Conservation (phyloP, 2,888 invertebrate species). For the Sthenelais limicola region DNA sequence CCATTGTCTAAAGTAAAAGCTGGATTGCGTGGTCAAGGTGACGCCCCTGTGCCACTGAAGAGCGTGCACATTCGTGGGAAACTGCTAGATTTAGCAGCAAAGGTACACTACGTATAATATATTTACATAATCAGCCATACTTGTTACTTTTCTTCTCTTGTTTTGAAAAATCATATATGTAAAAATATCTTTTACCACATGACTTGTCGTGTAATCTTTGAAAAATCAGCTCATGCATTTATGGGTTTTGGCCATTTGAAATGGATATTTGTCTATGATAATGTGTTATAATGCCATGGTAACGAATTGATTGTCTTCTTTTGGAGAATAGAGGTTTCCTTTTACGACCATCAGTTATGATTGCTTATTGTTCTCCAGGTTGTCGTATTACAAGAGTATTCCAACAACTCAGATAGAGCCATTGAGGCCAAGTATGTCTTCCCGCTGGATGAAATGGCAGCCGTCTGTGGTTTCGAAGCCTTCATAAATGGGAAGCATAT, state of each 20-base stretch:
- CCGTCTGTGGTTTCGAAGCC: slow-evolving; percentile 73
- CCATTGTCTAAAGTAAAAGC: slow-evolving; percentile 63
- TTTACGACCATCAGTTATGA: too few species aligned
- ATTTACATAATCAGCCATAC: too few species aligned
- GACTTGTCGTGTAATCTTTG: too few species aligned
- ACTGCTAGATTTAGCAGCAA: slow-evolving; percentile 68
- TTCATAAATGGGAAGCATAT: slow-evolving; percentile 73
- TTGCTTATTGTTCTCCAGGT: slow-evolving; percentile 63
- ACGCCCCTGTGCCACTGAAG: slow-evolving; percentile 61
- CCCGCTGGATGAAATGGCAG: slow-evolving; percentile 71
- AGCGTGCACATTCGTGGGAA: slow-evolving; percentile 67
- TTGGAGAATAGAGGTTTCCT: too few species aligned
- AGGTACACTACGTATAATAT: slow-evolving; percentile 60
- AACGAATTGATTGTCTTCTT: too few species aligned
- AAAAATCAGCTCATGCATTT: too few species aligned
- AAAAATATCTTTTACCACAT: too few species aligned
- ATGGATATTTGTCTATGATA: too few species aligned
- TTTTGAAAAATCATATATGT: too few species aligned
- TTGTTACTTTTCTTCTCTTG: too few species aligned
- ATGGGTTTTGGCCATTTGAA: too few species aligned
- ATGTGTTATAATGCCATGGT: too few species aligned
- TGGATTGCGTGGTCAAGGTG: slow-evolving; percentile 56
- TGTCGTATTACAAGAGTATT: slow-evolving; percentile 68
- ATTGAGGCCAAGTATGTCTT: slow-evolving; percentile 73
- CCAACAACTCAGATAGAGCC: slow-evolving; percentile 58